Evolutionary conservation across 2,888 invertebrate species (phyloP).

Genomic region (Lydus trimaculatus): DNA sequence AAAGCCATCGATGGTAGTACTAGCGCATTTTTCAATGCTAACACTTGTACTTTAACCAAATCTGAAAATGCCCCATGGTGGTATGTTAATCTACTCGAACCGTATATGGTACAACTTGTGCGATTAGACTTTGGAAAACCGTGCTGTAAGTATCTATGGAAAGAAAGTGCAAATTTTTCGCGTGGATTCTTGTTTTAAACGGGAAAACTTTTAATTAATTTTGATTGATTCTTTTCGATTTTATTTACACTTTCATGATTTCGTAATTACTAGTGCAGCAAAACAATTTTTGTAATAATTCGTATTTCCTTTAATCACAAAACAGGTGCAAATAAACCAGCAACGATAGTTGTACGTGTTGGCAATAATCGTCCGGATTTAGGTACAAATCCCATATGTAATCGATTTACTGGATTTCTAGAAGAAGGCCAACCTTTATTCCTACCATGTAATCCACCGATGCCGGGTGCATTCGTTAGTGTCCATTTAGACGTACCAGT

Average conservation of each 20-base stretch:
- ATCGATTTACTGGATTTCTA: conserved; percentile 83
- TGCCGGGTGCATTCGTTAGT: conserved; percentile 94
- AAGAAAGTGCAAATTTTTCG: conserved; percentile 16
- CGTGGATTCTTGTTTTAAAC: too few relatives aligned
- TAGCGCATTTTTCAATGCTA: conserved; percentile 78
- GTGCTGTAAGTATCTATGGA: conserved; percentile 81
- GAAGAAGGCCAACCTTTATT: conserved; percentile 92
- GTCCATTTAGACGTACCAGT: conserved; percentile 83
- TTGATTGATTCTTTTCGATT: background rate
- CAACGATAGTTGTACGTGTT: conserved; percentile 87
- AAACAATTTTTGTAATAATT: background rate
- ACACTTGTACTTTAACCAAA: conserved; percentile 88
- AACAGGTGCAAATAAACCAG: conserved; percentile 78
- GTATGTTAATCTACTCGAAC: conserved; percentile 93
- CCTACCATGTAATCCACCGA: conserved; percentile 92
- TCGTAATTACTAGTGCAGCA: background rate
- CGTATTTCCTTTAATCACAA: conserved; percentile 35
- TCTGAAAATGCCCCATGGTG: conserved; percentile 90
- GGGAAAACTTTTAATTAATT: background rate
- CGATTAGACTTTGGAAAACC: conserved; percentile 89
- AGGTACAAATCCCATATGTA: conserved; percentile 91
- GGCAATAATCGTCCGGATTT: conserved; percentile 93
- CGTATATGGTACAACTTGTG: conserved; percentile 94
- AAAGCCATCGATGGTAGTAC: conserved; percentile 92
- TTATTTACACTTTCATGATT: background rate